Base-by-base conservation (phyloP, 2,888 invertebrate genomes). In the Autographa gamma region DNA sequence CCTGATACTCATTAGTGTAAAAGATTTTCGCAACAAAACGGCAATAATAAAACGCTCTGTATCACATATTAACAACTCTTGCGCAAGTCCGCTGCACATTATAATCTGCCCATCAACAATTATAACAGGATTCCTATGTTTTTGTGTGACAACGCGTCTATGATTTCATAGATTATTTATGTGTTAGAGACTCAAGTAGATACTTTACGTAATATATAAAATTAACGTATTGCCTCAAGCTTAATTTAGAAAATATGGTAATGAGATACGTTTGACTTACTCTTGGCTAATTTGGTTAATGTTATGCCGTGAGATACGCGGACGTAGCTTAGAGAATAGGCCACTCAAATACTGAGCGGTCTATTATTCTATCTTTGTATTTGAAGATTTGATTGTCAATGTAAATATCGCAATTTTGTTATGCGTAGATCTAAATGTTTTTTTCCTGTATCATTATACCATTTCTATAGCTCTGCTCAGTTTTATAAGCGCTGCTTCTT, bases 131-230 rank as follows among this genome's bases (percentile, higher is more conserved):
- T 54, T 66, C 38, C 62, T 9, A 74, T 56, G 74, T 77, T 74
- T 74, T 77, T 77, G 59, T 78, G 74, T 74, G 74, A 78, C 60
- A 13, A 16, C 34, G 52, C 9, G 31, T 43, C 32, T 69, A 81
- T 81, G 81, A 81, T 72, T 75, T 77, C 81, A 81, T 77, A 73
- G 41, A 18, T 75, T 82, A 77, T 83, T 80, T 78, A 71, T 60
- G 63, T 65, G 41, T 60, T 13, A 71, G 69, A 77, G 66, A 54
- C 66, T 70, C n/a, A 68, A 63, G 11, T 16, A 52, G n/a, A n/a
- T 65, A 67, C 65, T 52, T 83, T 77, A 80, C 80, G 69, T 69
- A 69, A 80, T 71, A 31, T 1, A 65, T 69, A n/a, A 63, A 32
- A 56, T 56, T 25, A 56, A 67, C 48, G 65, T 66, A 61, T 31